phyloP scores from a whole-genome alignment of 64 coral and sea anemone genomes.

The Platygyra sinensis region DNA sequence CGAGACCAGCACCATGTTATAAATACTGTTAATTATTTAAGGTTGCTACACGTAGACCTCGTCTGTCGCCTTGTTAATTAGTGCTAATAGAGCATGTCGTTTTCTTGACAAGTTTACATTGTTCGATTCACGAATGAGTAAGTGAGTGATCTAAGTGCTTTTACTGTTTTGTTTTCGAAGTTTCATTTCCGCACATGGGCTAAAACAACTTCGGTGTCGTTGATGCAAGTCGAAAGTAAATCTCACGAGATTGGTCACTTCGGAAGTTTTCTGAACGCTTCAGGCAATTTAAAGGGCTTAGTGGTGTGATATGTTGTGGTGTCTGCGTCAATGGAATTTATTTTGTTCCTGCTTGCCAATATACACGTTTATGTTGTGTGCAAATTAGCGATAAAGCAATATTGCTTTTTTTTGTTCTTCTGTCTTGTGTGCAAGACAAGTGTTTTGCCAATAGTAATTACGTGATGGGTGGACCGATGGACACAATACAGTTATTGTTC shows the following conservation, averaged over 20 bases:
- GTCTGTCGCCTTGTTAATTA: conserved; percentile 37
- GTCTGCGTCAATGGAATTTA: background rate
- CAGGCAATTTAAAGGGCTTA: background rate
- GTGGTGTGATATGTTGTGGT: background rate
- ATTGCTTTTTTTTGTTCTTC: conserved; percentile 6
- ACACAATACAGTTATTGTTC: conserved; percentile 1
- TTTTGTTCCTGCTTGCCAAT: background rate
- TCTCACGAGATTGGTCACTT: background rate
- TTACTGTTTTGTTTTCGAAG: conserved; percentile 24
- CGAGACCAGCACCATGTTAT: conserved; percentile 8
- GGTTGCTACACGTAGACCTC: background rate
- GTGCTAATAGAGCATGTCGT: conserved; percentile 24
- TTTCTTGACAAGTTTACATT: conserved; percentile 39
- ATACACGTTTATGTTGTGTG: background rate
- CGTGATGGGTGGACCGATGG: background rate
- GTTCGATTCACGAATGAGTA: conserved; percentile 28
- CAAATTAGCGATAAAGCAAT: conserved; percentile 28
- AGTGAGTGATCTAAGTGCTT: conserved; percentile 7
- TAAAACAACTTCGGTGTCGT: background rate
- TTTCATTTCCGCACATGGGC: background rate
- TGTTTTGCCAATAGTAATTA: conserved; percentile 29
- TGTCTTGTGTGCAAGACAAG: conserved; percentile 14
- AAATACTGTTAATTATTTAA: conserved; percentile 15
- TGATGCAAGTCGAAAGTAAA: background rate
- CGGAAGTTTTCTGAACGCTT: background rate